Percentiles rank a stretch among this genome's conserved stretches.
These are phyloP conservation scores for Paedocypris micromegethes DNA, from an alignment of 2,797 vertebrate genomes.

Conservation along the genomic window DNA sequence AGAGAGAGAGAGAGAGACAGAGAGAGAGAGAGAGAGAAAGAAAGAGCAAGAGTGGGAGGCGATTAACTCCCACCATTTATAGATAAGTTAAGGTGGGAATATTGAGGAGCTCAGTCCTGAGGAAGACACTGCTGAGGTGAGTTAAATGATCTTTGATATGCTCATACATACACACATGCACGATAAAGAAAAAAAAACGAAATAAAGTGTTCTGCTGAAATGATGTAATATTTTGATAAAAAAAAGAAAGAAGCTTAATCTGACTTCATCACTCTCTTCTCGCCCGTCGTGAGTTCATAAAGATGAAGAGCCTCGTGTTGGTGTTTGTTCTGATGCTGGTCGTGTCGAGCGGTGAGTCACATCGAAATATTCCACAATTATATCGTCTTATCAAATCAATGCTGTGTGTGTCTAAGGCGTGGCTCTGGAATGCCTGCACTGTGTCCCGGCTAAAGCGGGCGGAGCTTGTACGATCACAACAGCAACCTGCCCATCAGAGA, in stretches of 20 bases:
- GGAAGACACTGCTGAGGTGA: too few species aligned
- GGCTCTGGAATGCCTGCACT: conserved; percentile 61
- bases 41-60: conserved; percentile 42
- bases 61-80: too few species aligned
- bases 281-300: conserved; percentile 5
- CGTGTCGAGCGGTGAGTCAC: conserved; percentile 34
- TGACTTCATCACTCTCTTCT: neutral
- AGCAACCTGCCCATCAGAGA: conserved; percentile 56
- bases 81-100: too few species aligned
- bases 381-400: too few species aligned
- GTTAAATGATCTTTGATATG: too few species aligned
- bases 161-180: too few species aligned
- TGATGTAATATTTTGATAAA: too few species aligned
- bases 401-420: conserved; percentile 51
- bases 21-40: conserved; percentile 10
- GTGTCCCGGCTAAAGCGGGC: conserved; percentile 55
- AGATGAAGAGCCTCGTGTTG: conserved; percentile 36
- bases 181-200: too few species aligned
- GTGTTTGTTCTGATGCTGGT: conserved; percentile 34
- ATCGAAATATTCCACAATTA: neutral
- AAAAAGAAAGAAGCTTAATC: too few species aligned
- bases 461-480: conserved; percentile 46
- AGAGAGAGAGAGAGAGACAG: conserved; percentile 1
- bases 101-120: too few species aligned
- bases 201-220: too few species aligned